These are phyloP conservation scores for Scaptodrosophila latifasciaeformis DNA, from an alignment of 2,888 invertebrate genomes.

Conservation along the genomic window DNA sequence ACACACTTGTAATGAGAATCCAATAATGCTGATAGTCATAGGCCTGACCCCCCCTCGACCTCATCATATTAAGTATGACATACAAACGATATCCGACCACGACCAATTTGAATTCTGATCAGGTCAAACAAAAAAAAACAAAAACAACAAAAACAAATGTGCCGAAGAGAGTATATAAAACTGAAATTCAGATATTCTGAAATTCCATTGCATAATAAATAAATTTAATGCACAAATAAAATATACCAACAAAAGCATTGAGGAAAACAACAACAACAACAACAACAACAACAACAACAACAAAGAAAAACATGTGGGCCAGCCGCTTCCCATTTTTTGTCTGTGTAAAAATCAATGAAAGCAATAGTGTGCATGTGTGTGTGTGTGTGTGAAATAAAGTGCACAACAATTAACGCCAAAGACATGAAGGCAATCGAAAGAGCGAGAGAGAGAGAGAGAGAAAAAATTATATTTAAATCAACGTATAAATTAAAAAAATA, in stretches of 20 bases:
- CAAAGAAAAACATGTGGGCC: too few species aligned
- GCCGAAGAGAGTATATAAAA: too few species aligned
- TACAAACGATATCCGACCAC: not conserved
- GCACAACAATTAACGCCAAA: not conserved
- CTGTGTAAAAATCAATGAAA: not conserved
- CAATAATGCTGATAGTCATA: too few species aligned
- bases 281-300: conserved; percentile 5
- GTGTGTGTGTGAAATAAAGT: too few species aligned
- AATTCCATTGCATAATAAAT: conserved; percentile 10
- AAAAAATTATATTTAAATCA: too few species aligned
- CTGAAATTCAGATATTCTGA: too few species aligned
- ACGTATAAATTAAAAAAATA: not conserved
- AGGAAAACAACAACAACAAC: conserved; percentile 5
- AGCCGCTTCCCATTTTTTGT: not conserved
- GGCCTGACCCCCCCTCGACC: not conserved
- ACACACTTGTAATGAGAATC: too few species aligned
- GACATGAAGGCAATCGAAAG: not conserved
- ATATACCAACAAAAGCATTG: not conserved
- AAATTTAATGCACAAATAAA: conserved; percentile 7
- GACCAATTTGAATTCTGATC: not conserved
- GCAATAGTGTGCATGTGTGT: too few species aligned
- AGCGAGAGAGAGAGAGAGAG: not conserved
- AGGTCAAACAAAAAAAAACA: not conserved
- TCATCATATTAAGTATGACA: not conserved
- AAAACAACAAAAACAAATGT: conserved; percentile 4